Base-by-base conservation (phyloP, 2,888 invertebrate genomes). In the Hirtodrosophila alboralis region DNA sequence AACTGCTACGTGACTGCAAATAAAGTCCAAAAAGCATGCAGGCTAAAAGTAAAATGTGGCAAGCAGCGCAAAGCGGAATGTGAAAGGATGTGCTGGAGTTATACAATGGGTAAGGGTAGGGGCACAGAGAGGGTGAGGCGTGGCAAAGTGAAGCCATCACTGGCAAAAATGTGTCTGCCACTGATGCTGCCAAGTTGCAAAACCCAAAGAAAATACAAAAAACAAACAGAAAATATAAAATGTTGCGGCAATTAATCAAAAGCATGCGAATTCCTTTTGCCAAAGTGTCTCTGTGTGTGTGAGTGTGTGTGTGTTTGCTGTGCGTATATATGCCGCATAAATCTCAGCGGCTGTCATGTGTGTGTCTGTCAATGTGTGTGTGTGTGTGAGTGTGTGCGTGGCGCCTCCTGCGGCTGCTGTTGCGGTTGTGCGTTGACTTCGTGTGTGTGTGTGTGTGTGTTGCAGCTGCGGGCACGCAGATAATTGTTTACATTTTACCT, bases 401-500 rank as follows among this genome's bases (percentile, higher is more conserved):
- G 61, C 70, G 69, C 48, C 69, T 70, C 59, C 51, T 45, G 54
- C 48, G 49, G 41, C 49, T 68, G 63, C 52, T 63, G 43, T 16
- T 75, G 61, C 69, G 74, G 74, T 60, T 64, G 40, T 60, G 30
- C 74, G 53, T 65, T 69, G 66, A 56, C 74, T 66, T 53, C 65
- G 37, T 27, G 4, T 26, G 14, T 44, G n/a, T 33, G 49, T 38
- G 10, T 27, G 36, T 30, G n/a, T 23, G 60, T 63, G 49, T 33
- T 74, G 70, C 78, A 78, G 70, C 78, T 75, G 79, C 59, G 57
- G 59, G 79, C 74, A 60, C 71, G 57, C 76, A 81, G 86, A 86
- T 83, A 84, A 86, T 84, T 84, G 83, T 84, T 86, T 86, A 84
- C 86, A 78, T 84, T 86, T 84, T 84, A 86, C 85, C 78, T 83